Base-by-base conservation (phyloP, 1,140 invertebrate genomes). In the Pomacea maculata region DNA sequence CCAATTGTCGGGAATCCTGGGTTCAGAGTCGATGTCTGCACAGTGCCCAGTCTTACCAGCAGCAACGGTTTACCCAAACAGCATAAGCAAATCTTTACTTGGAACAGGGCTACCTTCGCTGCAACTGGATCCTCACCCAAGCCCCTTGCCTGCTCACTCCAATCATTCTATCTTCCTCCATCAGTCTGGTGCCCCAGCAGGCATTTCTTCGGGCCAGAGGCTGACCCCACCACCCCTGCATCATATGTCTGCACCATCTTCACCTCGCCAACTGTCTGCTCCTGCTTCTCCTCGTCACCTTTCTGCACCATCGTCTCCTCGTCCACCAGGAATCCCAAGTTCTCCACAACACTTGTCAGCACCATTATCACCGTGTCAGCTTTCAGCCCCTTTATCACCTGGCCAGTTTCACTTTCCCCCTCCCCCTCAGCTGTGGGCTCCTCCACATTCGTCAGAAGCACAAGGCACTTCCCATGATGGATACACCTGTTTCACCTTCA, bases 401-500 rank as follows among this genome's bases (percentile, higher is more conserved):
- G 45, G 55, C 21, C 19, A 57, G 65, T 78, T 64, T 17, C 34
- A 57, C 17, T 63, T 29, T 45, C 75, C 75, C 1, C 77, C 21
- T 14, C 29, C 67, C 6, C 65, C 34, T 19, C 57, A 25, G n/a
- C 70, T n/a, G 19, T 15, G 34, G 34, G 14, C 64, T 34, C 12
- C 29, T 25, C 54, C 65, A 12, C 75, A n/a, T 9, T 54, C 52
- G 3, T 34, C 52, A 21, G 25, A 25, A 45, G 21, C 19, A 74
- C 52, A n/a, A 11, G 57, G 52, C 55, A 70, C 45, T 67, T 21
- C 29, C 45, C 65, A 78, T 1, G 34, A 64, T 14, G 67, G 65
- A 11, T 78, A 78, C 77, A 78, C 77, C 2, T 78, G 77, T 65
- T 78, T 78, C 77, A 78, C 77, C 19, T 78, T 70, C 77, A 78